phyloP scores from a whole-genome alignment of 2,888 invertebrate species.

The Xestia rhomboidea region DNA sequence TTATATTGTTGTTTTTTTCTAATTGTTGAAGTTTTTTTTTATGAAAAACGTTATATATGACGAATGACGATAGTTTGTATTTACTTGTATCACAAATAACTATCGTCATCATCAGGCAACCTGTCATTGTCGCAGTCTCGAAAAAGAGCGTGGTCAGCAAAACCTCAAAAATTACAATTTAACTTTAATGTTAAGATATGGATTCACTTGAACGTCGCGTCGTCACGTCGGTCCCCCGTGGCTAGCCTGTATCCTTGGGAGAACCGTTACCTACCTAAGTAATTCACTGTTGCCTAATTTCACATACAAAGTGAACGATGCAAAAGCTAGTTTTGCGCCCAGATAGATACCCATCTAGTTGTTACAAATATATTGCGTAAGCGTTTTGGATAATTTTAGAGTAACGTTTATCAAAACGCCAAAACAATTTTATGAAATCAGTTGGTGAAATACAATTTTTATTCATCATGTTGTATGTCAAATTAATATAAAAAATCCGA shows the following conservation, averaged over 20 bases:
- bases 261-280: constrained; percentile 15
- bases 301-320: constrained; percentile 15
- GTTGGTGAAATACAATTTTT: too few relatives aligned
- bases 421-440: background rate
- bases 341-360: constrained; percentile 49
- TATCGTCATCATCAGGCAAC: background rate
- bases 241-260: constrained; percentile 12
- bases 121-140: background rate
- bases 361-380: constrained; percentile 28
- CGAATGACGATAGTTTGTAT: too few relatives aligned
- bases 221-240: background rate
- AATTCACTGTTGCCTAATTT: constrained; percentile 36
- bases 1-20: background rate
- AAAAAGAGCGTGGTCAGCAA: background rate
- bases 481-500: too few relatives aligned
- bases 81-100: too few relatives aligned
- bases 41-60: too few relatives aligned
- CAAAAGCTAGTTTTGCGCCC: constrained; percentile 33
- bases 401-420: constrained; percentile 1
- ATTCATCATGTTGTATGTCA: too few relatives aligned
- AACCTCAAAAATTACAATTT: background rate
- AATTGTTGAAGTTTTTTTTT: background rate
- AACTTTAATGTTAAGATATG: background rate
- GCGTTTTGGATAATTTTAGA: constrained; percentile 22
- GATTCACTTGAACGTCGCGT: background rate